These are phyloP conservation scores for Drosophila merina DNA, from an alignment of 2,888 invertebrate genomes.

Conservation along the genomic window DNA sequence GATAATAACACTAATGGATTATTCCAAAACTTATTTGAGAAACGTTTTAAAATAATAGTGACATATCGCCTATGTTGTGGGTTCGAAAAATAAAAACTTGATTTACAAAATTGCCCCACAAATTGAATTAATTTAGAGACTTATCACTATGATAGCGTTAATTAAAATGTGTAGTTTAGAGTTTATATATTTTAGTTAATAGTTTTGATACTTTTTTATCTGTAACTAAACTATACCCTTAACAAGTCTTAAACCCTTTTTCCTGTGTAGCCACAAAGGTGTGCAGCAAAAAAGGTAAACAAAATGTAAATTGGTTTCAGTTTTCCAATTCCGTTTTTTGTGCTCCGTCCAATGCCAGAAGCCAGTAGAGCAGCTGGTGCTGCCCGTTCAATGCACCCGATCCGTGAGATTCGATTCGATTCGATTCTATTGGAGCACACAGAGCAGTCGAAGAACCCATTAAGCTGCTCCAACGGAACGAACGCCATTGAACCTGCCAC, in stretches of 20 bases:
- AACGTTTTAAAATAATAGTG: too few relatives aligned
- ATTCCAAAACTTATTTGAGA: too few relatives aligned
- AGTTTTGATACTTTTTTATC: too few relatives aligned
- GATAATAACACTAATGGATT: too few relatives aligned
- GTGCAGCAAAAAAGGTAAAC: slow-evolving; percentile 51
- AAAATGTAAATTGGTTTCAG: slow-evolving; percentile 68
- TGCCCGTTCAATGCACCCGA: slow-evolving; percentile 28
- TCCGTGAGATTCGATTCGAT: slow-evolving; percentile 15
- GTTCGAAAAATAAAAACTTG: too few relatives aligned
- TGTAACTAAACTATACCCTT: too few relatives aligned
- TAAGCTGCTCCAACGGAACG: slow-evolving; percentile 7
- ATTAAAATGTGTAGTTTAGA: too few relatives aligned
- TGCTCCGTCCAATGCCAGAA: slow-evolving; percentile 53
- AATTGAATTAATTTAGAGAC: too few relatives aligned
- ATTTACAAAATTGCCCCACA: too few relatives aligned
- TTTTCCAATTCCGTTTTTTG: slow-evolving; percentile 39
- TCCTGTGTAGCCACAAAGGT: slow-evolving; percentile 3
- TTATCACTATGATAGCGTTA: too few relatives aligned
- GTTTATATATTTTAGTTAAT: too few relatives aligned
- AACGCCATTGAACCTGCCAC: slow-evolving; percentile 43
- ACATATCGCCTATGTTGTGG: too few relatives aligned
- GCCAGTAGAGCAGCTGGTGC: slow-evolving; percentile 46
- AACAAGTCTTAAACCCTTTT: neutral
- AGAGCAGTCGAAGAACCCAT: slow-evolving; percentile 47
- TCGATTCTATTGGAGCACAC: slow-evolving; percentile 10